Percentiles rank a stretch among this genome's conserved stretches.
Evolutionary conservation across 2,797 vertebrate species (phyloP).

Genomic region (Linurgus olivaceus): DNA sequence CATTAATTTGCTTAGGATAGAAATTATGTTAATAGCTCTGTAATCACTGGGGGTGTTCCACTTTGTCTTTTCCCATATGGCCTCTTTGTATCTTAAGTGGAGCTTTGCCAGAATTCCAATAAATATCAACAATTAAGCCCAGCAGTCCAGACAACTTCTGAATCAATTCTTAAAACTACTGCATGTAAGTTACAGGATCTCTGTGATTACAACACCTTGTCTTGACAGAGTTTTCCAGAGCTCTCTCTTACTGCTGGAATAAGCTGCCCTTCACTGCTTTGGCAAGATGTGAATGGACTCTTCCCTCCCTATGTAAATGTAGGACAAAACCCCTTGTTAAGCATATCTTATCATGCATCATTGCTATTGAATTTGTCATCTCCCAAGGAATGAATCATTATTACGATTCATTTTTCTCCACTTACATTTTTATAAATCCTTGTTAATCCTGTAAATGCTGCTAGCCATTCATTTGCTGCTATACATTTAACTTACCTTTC

Average conservation of each 20-base stretch:
- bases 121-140: conserved; percentile 6
- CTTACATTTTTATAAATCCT: background rate
- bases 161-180: background rate
- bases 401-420: background rate
- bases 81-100: background rate
- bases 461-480: background rate
- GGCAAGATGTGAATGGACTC: background rate
- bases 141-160: background rate
- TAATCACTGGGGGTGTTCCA: conserved; percentile 22
- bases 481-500: background rate
- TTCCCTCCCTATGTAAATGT: background rate
- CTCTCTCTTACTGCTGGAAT: background rate
- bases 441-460: background rate
- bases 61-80: conserved; percentile 1
- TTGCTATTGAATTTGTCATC: background rate
- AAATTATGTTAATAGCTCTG: background rate
- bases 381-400: background rate
- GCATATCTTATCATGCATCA: background rate
- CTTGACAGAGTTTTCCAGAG: background rate
- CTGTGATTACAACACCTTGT: background rate
- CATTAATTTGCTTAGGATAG: conserved; percentile 13
- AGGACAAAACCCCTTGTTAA: background rate
- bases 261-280: background rate
- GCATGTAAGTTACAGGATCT: background rate
- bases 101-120: conserved; percentile 5